Evolutionary conservation across 1,140 invertebrate species (phyloP).

Genomic region (Zaprionus davidi): DNA sequence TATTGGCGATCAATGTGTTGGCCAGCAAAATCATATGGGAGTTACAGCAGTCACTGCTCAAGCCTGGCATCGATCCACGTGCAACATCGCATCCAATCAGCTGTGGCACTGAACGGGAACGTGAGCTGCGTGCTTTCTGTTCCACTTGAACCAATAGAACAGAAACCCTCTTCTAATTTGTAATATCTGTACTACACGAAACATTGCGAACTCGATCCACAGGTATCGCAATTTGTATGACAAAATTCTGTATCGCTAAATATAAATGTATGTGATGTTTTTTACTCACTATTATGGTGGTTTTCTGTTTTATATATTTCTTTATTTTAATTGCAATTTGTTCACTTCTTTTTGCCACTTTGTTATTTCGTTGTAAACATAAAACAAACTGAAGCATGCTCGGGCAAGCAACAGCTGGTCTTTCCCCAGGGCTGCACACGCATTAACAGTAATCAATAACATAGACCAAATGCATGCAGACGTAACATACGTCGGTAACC

Average conservation of each 20-base stretch:
- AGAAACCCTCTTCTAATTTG: neutral
- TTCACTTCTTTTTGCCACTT: neutral
- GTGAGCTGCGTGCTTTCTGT: constrained; percentile 51
- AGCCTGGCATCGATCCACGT: constrained; percentile 59
- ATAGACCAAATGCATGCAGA: neutral
- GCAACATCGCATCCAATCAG: constrained; percentile 59
- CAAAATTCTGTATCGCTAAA: neutral
- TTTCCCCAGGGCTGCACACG: constrained; percentile 16
- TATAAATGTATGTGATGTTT: constrained; percentile 2
- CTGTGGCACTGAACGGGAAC: constrained; percentile 61
- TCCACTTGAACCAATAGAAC: constrained; percentile 22
- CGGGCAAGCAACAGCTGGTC: constrained; percentile 43
- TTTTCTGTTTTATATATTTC: neutral
- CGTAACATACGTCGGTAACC: neutral
- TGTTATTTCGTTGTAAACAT: constrained; percentile 28
- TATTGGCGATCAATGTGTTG: constrained; percentile 66
- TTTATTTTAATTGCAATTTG: constrained; percentile 9
- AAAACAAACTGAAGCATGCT: constrained; percentile 42
- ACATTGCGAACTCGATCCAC: neutral
- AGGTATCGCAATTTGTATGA: neutral
- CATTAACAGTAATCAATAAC: neutral
- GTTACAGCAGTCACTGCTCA: constrained; percentile 68
- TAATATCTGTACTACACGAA: neutral
- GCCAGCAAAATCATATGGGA: constrained; percentile 67
- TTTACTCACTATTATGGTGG: constrained; percentile 12